Evolutionary conservation across 53 echinoderm and acorn worm genomes (phyloP).

Genomic region (Echinarachnius parma): DNA sequence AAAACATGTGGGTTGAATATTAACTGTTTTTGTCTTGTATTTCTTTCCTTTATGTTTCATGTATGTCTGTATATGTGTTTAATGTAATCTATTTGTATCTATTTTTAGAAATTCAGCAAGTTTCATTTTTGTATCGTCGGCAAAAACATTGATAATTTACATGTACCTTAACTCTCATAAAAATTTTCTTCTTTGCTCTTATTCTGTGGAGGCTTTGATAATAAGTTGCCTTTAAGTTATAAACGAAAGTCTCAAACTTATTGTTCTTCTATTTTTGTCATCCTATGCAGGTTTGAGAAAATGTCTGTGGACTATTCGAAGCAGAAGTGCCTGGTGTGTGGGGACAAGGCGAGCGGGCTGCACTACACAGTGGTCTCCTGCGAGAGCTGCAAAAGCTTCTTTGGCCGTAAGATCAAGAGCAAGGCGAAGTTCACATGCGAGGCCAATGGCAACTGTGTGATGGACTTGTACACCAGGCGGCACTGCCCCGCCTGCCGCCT

Average conservation of each 20-base stretch:
- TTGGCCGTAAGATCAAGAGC: conserved; percentile 99
- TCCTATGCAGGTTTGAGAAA: conserved; percentile 85
- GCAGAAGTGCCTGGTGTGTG: conserved; percentile 97
- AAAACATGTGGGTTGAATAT: too few species aligned
- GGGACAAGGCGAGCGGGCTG: conserved; percentile 98
- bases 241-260: too few species aligned
- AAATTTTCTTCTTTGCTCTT: neutral
- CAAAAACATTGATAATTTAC: too few species aligned
- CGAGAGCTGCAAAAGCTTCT: conserved; percentile 99
- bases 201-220: neutral
- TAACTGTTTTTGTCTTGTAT: too few species aligned
- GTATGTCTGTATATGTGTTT: too few species aligned
- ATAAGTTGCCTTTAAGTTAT: neutral
- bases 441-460: conserved; percentile 98
- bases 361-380: conserved; percentile 98
- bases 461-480: conserved; percentile 96
- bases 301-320: conserved; percentile 99
- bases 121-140: too few species aligned
- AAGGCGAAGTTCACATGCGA: conserved; percentile 98
- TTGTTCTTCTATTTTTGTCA: too few species aligned
- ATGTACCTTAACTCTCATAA: too few species aligned
- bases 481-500: conserved; percentile 97
- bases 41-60: too few species aligned
- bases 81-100: too few species aligned
- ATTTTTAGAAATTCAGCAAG: too few species aligned